These are phyloP conservation scores for Coronaproctus castanopsis DNA, from an alignment of 2,888 invertebrate genomes.

Conservation along the genomic window DNA sequence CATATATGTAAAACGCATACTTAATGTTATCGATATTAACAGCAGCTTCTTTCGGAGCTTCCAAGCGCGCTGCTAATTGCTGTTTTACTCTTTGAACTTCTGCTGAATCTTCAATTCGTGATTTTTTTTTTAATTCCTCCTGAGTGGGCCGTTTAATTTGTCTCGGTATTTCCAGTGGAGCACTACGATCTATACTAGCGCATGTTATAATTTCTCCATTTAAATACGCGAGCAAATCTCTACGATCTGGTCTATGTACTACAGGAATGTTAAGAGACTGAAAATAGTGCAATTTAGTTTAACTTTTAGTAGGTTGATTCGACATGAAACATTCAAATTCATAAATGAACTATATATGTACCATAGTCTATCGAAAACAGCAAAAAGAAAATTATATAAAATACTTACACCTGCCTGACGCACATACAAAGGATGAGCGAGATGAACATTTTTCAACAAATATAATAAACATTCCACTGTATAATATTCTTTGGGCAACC, in stretches of 20 bases:
- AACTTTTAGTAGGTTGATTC: no score
- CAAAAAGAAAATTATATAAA: no score
- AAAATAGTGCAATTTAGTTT: no score
- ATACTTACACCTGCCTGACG: slow-evolving; percentile 80
- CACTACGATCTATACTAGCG: slow-evolving; percentile 88
- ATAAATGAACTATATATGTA: no score
- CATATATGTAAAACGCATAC: no score
- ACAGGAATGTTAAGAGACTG: slow-evolving; percentile 86
- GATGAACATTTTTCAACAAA: slow-evolving; percentile 74
- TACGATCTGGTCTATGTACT: slow-evolving; percentile 88
- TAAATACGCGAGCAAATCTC: slow-evolving; percentile 80
- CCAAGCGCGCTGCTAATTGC: slow-evolving; percentile 79
- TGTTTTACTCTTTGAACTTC: slow-evolving; percentile 86
- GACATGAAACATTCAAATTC: no score
- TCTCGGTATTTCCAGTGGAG: slow-evolving; percentile 84
- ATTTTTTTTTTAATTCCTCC: slow-evolving; percentile 69
- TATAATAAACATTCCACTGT: slow-evolving; percentile 89
- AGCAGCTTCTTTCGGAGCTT: slow-evolving; percentile 85
- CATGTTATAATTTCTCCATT: slow-evolving; percentile 88
- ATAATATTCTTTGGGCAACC: slow-evolving; percentile 85
- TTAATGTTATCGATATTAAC: slow-evolving; percentile 83
- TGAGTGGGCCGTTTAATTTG: slow-evolving; percentile 72
- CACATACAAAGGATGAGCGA: slow-evolving; percentile 91
- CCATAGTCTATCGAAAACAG: no score
- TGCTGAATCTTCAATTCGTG: slow-evolving; percentile 65